These are phyloP conservation scores for Octomys mimax DNA, from an alignment of 2,797 vertebrate genomes.

Conservation along the genomic window DNA sequence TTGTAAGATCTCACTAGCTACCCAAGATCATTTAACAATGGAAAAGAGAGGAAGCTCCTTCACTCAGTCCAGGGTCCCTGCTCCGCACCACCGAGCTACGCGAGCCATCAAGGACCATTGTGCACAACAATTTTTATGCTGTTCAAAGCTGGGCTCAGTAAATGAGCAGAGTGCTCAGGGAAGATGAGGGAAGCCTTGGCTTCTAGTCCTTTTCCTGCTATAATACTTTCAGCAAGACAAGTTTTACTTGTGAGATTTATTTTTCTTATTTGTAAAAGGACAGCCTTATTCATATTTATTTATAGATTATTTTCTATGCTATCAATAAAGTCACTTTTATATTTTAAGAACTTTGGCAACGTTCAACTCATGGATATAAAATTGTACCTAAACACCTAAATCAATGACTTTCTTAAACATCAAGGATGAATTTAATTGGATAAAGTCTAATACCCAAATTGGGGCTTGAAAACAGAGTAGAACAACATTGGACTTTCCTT, in stretches of 20 bases:
- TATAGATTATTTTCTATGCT: neutral
- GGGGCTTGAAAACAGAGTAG: neutral
- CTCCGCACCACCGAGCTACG: neutral
- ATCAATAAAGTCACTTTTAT: neutral
- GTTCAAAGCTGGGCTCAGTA: neutral
- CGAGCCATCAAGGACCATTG: neutral
- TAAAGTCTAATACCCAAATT: neutral
- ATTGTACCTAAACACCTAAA: neutral
- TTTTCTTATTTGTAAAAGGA: slow-evolving; percentile 41
- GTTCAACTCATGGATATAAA: neutral
- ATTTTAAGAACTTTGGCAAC: neutral
- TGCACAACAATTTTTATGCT: neutral
- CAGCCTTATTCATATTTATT: neutral
- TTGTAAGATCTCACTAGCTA: neutral
- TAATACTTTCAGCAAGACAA: neutral
- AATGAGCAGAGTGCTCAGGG: neutral
- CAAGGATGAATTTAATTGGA: neutral
- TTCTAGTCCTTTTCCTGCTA: neutral
- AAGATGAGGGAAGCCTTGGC: neutral
- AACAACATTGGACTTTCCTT: neutral
- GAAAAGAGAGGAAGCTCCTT: neutral
- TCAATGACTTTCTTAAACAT: neutral
- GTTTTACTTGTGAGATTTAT: neutral
- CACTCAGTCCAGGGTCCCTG: neutral
- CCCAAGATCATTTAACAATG: neutral